phyloP scores from a whole-genome alignment of 2,113 vertebrate species.

The Poeciliopsis turrubarensis region DNA sequence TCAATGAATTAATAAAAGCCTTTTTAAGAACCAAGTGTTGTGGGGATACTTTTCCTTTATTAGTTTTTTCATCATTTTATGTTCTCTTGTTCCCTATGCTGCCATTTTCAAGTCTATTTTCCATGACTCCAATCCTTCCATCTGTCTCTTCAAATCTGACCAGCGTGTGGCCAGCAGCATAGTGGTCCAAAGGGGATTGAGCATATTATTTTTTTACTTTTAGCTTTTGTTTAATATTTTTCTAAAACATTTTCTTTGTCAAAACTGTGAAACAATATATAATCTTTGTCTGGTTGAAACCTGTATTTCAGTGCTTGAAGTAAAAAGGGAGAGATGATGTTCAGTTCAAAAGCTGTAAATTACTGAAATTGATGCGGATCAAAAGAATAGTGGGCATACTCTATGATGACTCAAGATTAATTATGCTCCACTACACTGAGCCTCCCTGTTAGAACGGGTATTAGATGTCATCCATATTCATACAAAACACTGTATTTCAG shows the following conservation, averaged over 20 bases:
- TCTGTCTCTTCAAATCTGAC: background rate
- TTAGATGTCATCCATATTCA: background rate
- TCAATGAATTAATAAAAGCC: background rate
- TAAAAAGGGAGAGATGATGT: background rate
- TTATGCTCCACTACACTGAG: background rate
- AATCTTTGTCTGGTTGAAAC: background rate
- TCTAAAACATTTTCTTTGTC: background rate
- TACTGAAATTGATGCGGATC: background rate
- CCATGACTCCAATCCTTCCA: background rate
- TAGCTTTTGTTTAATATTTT: background rate
- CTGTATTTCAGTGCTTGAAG: background rate
- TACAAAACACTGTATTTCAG: background rate
- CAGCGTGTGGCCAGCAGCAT: background rate
- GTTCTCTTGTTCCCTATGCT: background rate
- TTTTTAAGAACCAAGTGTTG: background rate
- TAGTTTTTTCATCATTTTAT: background rate
- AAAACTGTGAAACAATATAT: background rate
- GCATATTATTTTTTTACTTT: background rate
- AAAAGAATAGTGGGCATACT: background rate
- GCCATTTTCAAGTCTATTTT: background rate
- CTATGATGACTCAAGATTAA: background rate
- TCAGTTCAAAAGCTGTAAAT: background rate
- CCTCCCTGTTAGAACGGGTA: background rate
- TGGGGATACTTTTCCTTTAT: background rate
- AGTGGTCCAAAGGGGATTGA: background rate